These are phyloP conservation scores for Gasterosteus aculeatus DNA, from an alignment of 2,113 vertebrate species.

Conservation along the genomic window DNA sequence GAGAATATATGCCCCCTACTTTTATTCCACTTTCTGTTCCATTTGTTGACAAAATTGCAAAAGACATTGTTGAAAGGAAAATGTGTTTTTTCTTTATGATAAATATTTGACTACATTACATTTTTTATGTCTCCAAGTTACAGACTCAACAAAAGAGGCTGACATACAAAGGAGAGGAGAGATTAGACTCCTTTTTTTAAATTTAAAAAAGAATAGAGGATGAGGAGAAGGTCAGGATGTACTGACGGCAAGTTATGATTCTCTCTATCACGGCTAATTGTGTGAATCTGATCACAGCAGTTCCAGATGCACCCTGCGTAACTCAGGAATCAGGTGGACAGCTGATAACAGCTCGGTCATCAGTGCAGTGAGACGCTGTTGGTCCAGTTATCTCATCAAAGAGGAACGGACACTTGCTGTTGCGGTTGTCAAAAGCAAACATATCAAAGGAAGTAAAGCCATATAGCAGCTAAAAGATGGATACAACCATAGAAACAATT, in stretches of 20 bases:
- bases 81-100: background rate
- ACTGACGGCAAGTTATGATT: background rate
- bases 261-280: background rate
- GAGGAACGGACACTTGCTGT: background rate
- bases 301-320: background rate
- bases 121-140: background rate
- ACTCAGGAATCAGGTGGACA: background rate
- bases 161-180: background rate
- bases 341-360: background rate
- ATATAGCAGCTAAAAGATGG: background rate
- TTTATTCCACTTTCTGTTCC: slow-evolving; percentile 25
- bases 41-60: background rate
- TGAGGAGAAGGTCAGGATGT: background rate
- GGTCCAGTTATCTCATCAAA: background rate
- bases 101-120: background rate
- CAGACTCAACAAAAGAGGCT: background rate
- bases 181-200: background rate
- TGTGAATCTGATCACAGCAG: slow-evolving; percentile 10
- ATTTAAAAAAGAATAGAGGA: slow-evolving; percentile 3
- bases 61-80: background rate
- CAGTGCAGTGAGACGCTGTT: background rate
- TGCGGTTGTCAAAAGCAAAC: background rate
- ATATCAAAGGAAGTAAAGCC: background rate
- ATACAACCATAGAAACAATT: background rate
- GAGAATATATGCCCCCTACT: background rate